Base-by-base conservation (phyloP, 2,113 vertebrate species). In the Oryzias woworae region DNA sequence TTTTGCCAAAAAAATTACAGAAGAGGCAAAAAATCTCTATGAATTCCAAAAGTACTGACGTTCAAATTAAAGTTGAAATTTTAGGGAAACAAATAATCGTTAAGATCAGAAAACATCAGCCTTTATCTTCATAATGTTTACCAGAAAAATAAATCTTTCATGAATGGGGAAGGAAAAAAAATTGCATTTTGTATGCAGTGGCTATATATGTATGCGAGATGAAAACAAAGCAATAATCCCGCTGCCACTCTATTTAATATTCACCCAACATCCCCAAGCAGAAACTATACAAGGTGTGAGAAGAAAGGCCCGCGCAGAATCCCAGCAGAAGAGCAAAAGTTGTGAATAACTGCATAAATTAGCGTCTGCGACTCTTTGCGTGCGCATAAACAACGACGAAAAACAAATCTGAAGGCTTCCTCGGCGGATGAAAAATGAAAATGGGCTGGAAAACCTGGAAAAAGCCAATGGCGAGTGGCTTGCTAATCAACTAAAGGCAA, bases 401-500 rank as follows among this genome's bases (percentile, higher is more conserved):
- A 53, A 65, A 41, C 24, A 59, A 10, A 55, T 41, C 20, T 6
- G 42, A 73, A 12, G 62, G 18, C 63, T 62, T 53, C 53, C 70
- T 73, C 72, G 68, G 62, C 62, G 78, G 51, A 57, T 63, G 58
- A 72, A 71, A 69, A 80, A 81, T 47, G 62, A 73, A 80, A 81
- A 72, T 20, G 23, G 71, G 80, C 77, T 69, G 53, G 66, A 68
- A 28, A 84, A 87, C 80, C 87, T 87, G 85, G 24, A 73, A 70
- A 81, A 91, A 89, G 81, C 87, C 86, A 92, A 83, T 89, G 92
- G 92, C 90, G 83, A 91, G 82, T 84, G 77, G 70, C 69, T 58
- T 77, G 80, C 88, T 92, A 90, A 91, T 90, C 88, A 91, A 87
- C 84, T 89, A 86, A 87, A 87, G 87, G 85, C 89, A 92, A 92